Evolutionary conservation across 2,888 invertebrate species (phyloP).

Genomic region (Vesta saturnalis): DNA sequence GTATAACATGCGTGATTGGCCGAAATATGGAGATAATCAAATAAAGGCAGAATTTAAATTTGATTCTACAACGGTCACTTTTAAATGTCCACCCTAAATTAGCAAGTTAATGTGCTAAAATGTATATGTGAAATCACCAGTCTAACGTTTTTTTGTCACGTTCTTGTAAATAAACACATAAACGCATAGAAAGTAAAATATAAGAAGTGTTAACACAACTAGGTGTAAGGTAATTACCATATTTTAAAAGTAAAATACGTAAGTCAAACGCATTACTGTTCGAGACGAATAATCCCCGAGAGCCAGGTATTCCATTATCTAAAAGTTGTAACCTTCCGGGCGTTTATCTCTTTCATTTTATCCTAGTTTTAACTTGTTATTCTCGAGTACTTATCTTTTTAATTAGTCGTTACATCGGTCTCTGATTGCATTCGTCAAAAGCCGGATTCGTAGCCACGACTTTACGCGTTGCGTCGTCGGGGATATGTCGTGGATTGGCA

Average conservation of each 20-base stretch:
- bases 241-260: conserved; percentile 49
- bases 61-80: too few species aligned
- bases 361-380: conserved; percentile 55
- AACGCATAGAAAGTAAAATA: conserved; percentile 51
- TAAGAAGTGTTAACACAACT: conserved; percentile 53
- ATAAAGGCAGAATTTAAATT: too few species aligned
- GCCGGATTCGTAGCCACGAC: conserved; percentile 34
- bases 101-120: too few species aligned
- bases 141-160: background rate
- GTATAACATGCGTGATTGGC: too few species aligned
- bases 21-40: too few species aligned
- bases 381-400: conserved; percentile 57
- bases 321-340: conserved; percentile 38
- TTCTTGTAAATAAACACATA: conserved; percentile 43
- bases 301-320: conserved; percentile 45
- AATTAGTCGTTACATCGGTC: conserved; percentile 52
- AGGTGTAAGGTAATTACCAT: conserved; percentile 56
- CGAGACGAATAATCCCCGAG: conserved; percentile 28
- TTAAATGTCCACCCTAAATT: too few species aligned
- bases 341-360: conserved; percentile 43
- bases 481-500: conserved; percentile 42
- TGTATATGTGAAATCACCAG: background rate
- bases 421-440: conserved; percentile 40
- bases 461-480: conserved; percentile 36
- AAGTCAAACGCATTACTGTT: conserved; percentile 33